These are phyloP conservation scores for Doryteuthis pealeii DNA, from an alignment of 1,140 invertebrate genomes.

Conservation along the genomic window DNA sequence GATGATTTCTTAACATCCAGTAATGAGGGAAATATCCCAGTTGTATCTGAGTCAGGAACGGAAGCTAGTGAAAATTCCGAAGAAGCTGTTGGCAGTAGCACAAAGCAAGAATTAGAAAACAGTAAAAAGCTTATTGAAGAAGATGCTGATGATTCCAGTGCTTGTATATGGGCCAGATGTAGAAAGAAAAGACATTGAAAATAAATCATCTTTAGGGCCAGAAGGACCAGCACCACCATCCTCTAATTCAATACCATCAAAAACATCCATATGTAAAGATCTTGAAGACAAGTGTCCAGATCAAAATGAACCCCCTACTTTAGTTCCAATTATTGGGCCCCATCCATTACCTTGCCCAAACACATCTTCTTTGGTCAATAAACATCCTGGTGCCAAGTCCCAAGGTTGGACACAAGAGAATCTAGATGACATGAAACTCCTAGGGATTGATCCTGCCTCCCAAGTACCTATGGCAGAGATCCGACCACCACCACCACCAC, in stretches of 20 bases:
- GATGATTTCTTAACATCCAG: background rate
- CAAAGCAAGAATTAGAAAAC: background rate
- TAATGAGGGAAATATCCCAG: background rate
- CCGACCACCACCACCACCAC: conserved; percentile 32
- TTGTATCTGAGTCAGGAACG: background rate
- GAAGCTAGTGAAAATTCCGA: background rate
- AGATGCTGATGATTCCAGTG: background rate
- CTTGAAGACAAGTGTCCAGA: background rate
- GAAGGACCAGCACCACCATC: background rate
- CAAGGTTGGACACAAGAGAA: conserved; percentile 9
- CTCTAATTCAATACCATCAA: background rate
- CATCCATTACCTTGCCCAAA: too few species aligned
- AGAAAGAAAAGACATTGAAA: too few species aligned
- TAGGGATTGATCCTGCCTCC: conserved; percentile 36
- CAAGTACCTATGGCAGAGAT: conserved; percentile 24
- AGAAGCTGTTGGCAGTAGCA: background rate
- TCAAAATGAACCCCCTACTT: background rate
- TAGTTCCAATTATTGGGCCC: background rate
- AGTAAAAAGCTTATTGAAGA: background rate
- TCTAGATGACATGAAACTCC: conserved; percentile 34
- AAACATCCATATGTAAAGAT: background rate
- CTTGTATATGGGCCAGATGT: background rate
- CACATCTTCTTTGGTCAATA: background rate
- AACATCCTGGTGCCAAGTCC: background rate
- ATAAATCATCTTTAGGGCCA: background rate